Conservation (phyloP, 2,797 vertebrate genomes). For the Urocyon cinereoargenteus region DNA sequence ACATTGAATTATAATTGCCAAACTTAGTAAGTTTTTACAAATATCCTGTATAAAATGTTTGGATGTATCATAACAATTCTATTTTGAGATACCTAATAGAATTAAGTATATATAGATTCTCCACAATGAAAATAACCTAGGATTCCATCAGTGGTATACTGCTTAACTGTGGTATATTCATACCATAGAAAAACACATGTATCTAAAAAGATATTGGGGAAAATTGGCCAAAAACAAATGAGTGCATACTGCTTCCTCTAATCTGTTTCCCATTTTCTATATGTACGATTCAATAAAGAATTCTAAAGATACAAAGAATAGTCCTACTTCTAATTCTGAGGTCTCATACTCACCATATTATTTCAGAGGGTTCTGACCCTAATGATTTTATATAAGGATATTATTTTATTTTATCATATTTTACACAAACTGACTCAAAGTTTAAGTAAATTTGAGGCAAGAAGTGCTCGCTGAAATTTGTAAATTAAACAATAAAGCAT, state of each 20-base stretch:
- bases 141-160: neutral
- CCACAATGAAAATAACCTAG: neutral
- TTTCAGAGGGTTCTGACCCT: neutral
- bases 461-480: neutral
- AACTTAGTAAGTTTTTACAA: neutral
- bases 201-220: neutral
- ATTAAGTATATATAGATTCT: neutral
- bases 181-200: neutral
- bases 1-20: neutral
- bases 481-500: neutral
- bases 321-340: neutral
- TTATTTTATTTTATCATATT: neutral
- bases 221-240: neutral
- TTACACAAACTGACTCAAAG: neutral
- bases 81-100: neutral
- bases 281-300: neutral
- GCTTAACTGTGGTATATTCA: neutral
- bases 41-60: neutral
- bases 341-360: neutral
- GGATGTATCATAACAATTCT: neutral
- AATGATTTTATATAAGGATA: neutral
- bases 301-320: neutral
- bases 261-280: neutral
- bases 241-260: neutral
- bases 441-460: neutral